These are phyloP conservation scores for Trachelus troglodyta DNA, from an alignment of 2,888 invertebrate genomes.

Conservation along the genomic window DNA sequence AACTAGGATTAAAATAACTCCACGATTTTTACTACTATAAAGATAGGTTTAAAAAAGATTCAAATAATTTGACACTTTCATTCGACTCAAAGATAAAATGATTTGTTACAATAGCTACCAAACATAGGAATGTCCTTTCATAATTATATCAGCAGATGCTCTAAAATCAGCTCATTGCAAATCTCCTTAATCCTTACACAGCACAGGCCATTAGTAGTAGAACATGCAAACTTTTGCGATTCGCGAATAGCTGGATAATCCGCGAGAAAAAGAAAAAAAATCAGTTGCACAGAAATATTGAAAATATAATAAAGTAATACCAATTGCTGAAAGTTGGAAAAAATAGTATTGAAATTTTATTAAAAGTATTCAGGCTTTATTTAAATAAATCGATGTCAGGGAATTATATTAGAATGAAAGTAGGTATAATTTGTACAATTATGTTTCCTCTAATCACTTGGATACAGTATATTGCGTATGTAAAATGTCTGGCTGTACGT, in stretches of 20 bases:
- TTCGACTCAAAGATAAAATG: not conserved
- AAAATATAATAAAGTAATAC: not conserved
- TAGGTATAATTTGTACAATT: conserved; percentile 32
- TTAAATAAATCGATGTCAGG: conserved; percentile 31
- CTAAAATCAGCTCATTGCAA: too few species aligned
- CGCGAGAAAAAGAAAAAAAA: too few species aligned
- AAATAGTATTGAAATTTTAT: not conserved
- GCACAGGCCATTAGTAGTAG: too few species aligned
- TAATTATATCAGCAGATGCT: not conserved
- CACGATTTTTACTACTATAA: not conserved
- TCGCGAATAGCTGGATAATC: too few species aligned
- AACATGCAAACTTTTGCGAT: too few species aligned
- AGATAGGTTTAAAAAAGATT: not conserved
- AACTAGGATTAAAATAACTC: not conserved
- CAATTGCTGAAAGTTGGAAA: not conserved
- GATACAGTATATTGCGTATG: conserved; percentile 18
- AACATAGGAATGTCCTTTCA: not conserved
- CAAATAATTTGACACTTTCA: not conserved
- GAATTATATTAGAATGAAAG: conserved; percentile 25
- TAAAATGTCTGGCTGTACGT: not conserved
- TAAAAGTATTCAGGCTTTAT: conserved; percentile 30
- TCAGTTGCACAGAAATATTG: too few species aligned
- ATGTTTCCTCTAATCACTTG: conserved; percentile 14
- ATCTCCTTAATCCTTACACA: too few species aligned
- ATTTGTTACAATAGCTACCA: not conserved